Evolutionary conservation across 2,797 vertebrate species (phyloP).

Genomic region (Furcifer pardalis): DNA sequence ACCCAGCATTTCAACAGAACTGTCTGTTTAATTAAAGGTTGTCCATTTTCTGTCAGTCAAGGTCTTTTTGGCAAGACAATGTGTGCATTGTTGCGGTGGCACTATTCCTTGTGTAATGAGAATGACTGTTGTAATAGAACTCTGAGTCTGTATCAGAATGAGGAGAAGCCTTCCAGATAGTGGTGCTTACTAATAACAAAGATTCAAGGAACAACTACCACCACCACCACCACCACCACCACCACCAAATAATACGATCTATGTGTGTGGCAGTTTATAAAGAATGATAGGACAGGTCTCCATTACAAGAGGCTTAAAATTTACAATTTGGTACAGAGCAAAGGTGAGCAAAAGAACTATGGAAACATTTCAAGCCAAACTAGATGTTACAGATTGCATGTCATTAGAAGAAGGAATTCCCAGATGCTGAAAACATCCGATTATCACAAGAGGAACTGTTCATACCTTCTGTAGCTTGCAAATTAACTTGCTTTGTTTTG

Average conservation of each 20-base stretch:
- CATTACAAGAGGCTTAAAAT: background rate
- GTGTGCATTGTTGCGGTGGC: background rate
- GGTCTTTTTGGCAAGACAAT: background rate
- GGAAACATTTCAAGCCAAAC: background rate
- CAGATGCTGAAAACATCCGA: too few species aligned
- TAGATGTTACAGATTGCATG: too few species aligned
- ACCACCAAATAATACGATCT: background rate
- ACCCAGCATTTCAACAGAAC: constrained; percentile 17
- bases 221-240: too few species aligned
- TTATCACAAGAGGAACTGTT: too few species aligned
- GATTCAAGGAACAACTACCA: too few species aligned
- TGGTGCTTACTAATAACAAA: background rate
- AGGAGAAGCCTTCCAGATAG: background rate
- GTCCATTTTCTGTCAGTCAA: background rate
- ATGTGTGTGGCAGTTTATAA: background rate
- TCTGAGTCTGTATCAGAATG: background rate
- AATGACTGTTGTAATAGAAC: background rate
- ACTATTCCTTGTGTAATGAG: background rate
- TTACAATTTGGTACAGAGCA: background rate
- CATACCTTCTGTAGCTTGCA: too few species aligned
- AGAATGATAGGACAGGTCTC: background rate
- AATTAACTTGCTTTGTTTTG: too few species aligned
- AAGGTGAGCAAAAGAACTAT: background rate
- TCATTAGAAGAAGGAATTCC: too few species aligned
- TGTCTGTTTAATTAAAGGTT: constrained; percentile 25